Percentiles rank a stretch among this genome's conserved stretches.
These are phyloP conservation scores for Eufriesea mexicana DNA, from an alignment of 1,140 invertebrate genomes.

Conservation along the genomic window DNA sequence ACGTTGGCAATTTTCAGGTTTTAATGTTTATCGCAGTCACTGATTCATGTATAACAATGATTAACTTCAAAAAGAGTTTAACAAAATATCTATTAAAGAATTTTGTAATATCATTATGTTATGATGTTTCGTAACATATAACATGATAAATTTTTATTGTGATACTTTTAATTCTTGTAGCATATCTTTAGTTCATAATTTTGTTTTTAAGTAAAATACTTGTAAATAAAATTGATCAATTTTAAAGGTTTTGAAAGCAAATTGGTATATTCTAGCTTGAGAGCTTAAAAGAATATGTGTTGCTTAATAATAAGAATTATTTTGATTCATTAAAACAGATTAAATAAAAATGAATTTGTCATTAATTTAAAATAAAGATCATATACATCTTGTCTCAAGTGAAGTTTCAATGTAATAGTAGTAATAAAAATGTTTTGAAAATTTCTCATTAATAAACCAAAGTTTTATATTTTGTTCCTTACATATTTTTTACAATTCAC, in stretches of 20 bases:
- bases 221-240: slow-evolving; percentile 23
- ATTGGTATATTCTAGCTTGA: background rate
- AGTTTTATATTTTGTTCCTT: background rate
- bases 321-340: background rate
- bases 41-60: slow-evolving; percentile 54
- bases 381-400: background rate
- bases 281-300: background rate
- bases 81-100: background rate
- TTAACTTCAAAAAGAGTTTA: slow-evolving; percentile 9
- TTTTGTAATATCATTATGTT: slow-evolving; percentile 29
- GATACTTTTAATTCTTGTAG: slow-evolving; percentile 22
- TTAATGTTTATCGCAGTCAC: slow-evolving; percentile 78
- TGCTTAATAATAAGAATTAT: background rate
- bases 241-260: background rate
- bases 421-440: background rate
- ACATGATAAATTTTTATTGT: slow-evolving; percentile 17
- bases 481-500: background rate
- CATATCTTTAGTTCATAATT: background rate
- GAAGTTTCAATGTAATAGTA: background rate
- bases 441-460: background rate
- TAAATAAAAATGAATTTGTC: background rate
- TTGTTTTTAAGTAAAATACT: background rate
- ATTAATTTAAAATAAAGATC: background rate
- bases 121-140: background rate
- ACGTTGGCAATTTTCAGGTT: slow-evolving; percentile 90